Conservation (phyloP, 2,888 invertebrate species). For the Acrobasis repandana region DNA sequence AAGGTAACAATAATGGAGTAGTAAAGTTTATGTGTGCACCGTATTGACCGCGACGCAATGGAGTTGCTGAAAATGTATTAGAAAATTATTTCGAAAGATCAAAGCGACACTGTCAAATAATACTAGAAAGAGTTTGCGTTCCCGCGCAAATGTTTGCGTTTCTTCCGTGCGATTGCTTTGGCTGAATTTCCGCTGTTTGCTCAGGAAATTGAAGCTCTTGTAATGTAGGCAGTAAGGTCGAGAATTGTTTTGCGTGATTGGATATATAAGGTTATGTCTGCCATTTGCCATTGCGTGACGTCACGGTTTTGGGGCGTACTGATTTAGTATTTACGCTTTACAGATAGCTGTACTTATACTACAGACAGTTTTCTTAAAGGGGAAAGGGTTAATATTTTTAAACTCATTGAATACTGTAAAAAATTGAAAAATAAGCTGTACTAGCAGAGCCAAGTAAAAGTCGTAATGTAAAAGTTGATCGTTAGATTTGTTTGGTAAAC, state of each 20-base stretch:
- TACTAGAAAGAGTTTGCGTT: slow-evolving; percentile 10
- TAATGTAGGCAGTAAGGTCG: not conserved
- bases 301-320: slow-evolving; percentile 25
- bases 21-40: not conserved
- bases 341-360: not conserved
- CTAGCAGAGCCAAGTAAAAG: no score
- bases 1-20: no score
- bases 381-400: no score
- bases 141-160: slow-evolving; percentile 17
- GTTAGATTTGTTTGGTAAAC: no score
- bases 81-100: slow-evolving; percentile 1
- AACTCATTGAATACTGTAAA: no score
- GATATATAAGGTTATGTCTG: not conserved
- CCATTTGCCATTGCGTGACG: slow-evolving; percentile 35
- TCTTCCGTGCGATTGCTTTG: slow-evolving; percentile 10
- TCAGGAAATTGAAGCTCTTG: not conserved
- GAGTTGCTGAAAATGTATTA: not conserved
- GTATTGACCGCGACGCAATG: not conserved
- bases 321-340: slow-evolving; percentile 22
- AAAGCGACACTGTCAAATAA: slow-evolving; percentile 12
- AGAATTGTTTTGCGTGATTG: not conserved
- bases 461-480: no score
- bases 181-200: not conserved
- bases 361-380: not conserved
- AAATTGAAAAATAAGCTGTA: no score